Conservation (phyloP, 2,113 vertebrate species). For the Myotis yumanensis region DNA sequence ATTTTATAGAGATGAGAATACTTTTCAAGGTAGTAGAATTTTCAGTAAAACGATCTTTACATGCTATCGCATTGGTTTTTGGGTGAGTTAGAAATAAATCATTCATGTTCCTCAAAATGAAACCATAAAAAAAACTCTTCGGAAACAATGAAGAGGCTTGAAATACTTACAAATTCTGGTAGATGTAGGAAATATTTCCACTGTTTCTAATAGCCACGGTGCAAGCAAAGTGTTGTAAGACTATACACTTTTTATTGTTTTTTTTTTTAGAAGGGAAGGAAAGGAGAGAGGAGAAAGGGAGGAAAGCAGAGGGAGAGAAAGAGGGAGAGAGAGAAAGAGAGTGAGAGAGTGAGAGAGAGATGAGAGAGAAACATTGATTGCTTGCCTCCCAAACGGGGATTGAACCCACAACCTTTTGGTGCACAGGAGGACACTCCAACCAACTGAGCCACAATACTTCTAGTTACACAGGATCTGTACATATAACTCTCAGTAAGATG, state of each 20-base stretch:
- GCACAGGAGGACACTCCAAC: too few relatives aligned
- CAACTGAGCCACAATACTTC: not conserved
- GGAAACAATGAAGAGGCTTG: not conserved
- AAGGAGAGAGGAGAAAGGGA: too few relatives aligned
- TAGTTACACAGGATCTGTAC: not conserved
- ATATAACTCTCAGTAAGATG: constrained; percentile 19
- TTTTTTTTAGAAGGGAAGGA: too few relatives aligned
- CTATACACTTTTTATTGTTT: not conserved
- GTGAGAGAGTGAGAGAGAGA: too few relatives aligned
- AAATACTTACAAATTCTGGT: not conserved
- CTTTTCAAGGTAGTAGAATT: not conserved
- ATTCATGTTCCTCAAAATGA: constrained; percentile 8
- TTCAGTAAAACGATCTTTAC: not conserved
- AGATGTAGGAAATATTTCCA: not conserved
- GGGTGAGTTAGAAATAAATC: constrained; percentile 40
- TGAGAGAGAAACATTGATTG: too few relatives aligned
- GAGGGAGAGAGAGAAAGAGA: too few relatives aligned
- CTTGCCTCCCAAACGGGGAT: too few relatives aligned
- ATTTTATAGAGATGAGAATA: constrained; percentile 20
- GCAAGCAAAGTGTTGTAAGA: not conserved
- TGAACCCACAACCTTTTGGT: too few relatives aligned
- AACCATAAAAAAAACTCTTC: not conserved
- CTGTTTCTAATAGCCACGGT: not conserved
- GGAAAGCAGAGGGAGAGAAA: accelerated
- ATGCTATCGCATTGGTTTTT: not conserved